Base-by-base conservation (phyloP, 2,888 invertebrate genomes). In the Trachelus stipa region DNA sequence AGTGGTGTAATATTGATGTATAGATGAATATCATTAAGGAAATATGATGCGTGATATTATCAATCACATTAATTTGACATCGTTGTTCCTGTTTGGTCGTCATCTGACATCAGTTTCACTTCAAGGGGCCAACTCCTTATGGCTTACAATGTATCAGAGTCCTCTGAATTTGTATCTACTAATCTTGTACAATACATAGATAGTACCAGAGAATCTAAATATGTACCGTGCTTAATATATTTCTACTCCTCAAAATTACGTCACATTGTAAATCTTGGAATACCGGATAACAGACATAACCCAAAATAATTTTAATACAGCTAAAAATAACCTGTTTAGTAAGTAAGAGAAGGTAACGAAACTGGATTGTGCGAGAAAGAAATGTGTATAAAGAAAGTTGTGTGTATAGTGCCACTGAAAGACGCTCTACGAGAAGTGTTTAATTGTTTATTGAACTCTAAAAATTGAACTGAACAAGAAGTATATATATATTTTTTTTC, bases 381-480 rank as follows among this genome's bases (percentile, higher is more conserved):
- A 76, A 77, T 30, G 71, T 69, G 73, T 69, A 77, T 77, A 77
- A 73, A 76, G 68, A 74, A 75, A 69, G 79, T 73, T 81, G 82
- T 83, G 83, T 83, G 83, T 86, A 85, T 86, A 86, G 83, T 86
- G 87, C 83, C 83, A 84, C 84, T 82, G 77, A 79, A 79, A 83
- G 83, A 84, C 78, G 77, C 79, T 81, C 40, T 79, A 79, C 77
- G 76, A 78, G 75, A 84, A 83, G 84, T 84, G 85, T 85, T 86
- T 86, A 85, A 83, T 83, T 80, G 80, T 85, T 83, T 84, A 84
- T 80, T 79, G 82, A 86, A 23, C 56, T 56, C 81, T 82, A 83
- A 85, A 79, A 81, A 82, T 82, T 86, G 83, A 86, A 87, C 84
- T 86, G 87, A 88, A 88, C 86, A 88, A 88, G 85, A 85, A 85